These are phyloP conservation scores for Chelonia mydas DNA, from an alignment of 2,797 vertebrate species.

Conservation along the genomic window DNA sequence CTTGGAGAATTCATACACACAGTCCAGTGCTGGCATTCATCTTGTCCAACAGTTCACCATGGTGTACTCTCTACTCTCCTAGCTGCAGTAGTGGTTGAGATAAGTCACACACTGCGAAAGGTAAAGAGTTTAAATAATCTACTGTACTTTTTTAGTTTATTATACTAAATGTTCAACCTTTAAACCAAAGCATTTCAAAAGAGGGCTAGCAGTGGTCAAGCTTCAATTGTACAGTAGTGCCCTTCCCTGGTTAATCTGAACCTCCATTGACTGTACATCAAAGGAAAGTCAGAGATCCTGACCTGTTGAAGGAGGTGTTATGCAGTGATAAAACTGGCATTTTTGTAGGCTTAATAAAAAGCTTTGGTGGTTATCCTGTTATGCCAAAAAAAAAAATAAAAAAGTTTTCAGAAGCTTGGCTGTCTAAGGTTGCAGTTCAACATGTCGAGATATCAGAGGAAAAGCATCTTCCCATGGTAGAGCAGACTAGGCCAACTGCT, in stretches of 20 bases:
- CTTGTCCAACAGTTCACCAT: constrained; percentile 75
- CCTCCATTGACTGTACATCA: too few relatives aligned
- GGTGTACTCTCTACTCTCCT: constrained; percentile 89
- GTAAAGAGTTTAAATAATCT: constrained; percentile 74
- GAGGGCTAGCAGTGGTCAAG: not conserved
- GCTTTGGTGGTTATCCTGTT: not conserved
- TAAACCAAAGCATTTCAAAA: not conserved
- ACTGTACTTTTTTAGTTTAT: not conserved
- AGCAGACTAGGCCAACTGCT: not conserved
- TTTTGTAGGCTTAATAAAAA: not conserved
- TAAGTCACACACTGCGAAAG: constrained; percentile 86
- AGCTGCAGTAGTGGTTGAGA: constrained; percentile 89
- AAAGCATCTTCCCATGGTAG: not conserved
- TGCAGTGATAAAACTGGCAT: not conserved
- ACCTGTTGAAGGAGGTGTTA: not conserved
- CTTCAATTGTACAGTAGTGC: not conserved
- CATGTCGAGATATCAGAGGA: not conserved
- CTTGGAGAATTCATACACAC: constrained; percentile 87
- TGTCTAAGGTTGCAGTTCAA: not conserved
- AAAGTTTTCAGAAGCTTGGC: not conserved
- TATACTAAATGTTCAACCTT: not conserved
- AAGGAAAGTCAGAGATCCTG: too few relatives aligned
- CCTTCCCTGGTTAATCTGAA: too few relatives aligned
- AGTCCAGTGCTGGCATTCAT: constrained; percentile 80
- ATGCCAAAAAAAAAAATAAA: not conserved